A percentile compares a stretch with the other conserved stretches of the same genome.
These are phyloP conservation scores for Callosobruchus maculatus DNA, from an alignment of 2,888 invertebrate genomes.

Conservation along the genomic window DNA sequence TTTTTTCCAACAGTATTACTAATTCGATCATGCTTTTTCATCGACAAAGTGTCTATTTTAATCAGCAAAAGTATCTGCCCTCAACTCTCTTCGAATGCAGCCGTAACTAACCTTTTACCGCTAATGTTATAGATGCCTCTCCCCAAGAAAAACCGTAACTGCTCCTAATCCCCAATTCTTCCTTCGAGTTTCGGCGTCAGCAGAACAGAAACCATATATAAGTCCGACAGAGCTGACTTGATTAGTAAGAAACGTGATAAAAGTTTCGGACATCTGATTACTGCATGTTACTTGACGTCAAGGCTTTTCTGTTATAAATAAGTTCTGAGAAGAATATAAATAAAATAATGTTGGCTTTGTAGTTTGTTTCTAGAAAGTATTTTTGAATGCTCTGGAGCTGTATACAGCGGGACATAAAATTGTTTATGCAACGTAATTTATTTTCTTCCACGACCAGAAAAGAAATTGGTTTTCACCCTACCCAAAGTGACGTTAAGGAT, in stretches of 20 bases:
- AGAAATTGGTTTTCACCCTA: too few species aligned
- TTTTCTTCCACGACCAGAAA: too few species aligned
- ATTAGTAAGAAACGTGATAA: not conserved
- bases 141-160: not conserved
- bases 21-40: not conserved
- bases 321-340: not conserved
- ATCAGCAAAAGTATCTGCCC: not conserved
- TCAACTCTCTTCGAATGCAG: not conserved
- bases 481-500: too few species aligned
- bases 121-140: not conserved
- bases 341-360: not conserved
- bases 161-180: not conserved
- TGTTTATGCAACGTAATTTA: too few species aligned
- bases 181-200: not conserved
- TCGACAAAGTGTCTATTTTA: not conserved
- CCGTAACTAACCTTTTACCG: not conserved
- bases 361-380: too few species aligned
- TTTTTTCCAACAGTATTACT: not conserved
- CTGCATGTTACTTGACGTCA: conserved; percentile 38
- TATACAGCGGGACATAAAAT: too few species aligned
- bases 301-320: not conserved
- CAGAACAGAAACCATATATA: not conserved
- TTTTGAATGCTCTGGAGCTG: too few species aligned
- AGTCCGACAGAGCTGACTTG: not conserved
- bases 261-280: conserved; percentile 20